Base-by-base conservation (phyloP, 2,797 vertebrate species). In the Dendrocincla tyrannina region DNA sequence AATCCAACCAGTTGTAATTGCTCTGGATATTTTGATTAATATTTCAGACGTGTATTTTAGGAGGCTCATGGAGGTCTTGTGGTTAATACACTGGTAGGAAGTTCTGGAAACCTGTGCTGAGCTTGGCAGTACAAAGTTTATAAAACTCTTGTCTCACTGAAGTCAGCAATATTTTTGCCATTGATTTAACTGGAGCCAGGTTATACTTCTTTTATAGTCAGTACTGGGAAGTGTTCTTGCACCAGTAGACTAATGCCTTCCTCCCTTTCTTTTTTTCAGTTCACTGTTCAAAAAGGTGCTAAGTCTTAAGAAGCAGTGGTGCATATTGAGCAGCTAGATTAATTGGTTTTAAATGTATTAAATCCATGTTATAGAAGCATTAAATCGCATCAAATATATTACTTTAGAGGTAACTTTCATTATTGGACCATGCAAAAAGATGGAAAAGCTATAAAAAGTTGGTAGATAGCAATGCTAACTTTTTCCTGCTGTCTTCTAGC, bases 401-500 rank as follows among this genome's bases (percentile, higher is more conserved):
- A 9, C 78, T 59, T 80, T 56, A 81, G 32, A 60, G 6, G 3
- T 62, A 15, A 49, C 15, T 73, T 85, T 73, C 16, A 6, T 69
- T 41, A 66, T 5, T 63, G 39, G 15, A 35, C 44, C 17, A 28
- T 41, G 22, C 3, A 68, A 88, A 79, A 52, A 59, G 5, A 41
- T 7, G 9, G 69, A 62, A 76, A 85, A 89, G 5, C 33, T 84
- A 15, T 27, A 6, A 37, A 86, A 52, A 60, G 5, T 68, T 50
- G 27, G 8, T 46, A 53, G 13, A 30, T 41, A 13, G 17, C n/a
- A 79, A 18, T 56, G 33, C 14, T 84, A 52, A 85, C 64, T 27
- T 63, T 28, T 75, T 85, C 52, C 27, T 92, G 13, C 10, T 89
- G 56, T 96, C 84, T 91, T 91, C 16, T 97, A 99, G 99, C 97